Base-by-base conservation (phyloP, 2,888 invertebrate genomes). In the Callinectes sapidus region DNA sequence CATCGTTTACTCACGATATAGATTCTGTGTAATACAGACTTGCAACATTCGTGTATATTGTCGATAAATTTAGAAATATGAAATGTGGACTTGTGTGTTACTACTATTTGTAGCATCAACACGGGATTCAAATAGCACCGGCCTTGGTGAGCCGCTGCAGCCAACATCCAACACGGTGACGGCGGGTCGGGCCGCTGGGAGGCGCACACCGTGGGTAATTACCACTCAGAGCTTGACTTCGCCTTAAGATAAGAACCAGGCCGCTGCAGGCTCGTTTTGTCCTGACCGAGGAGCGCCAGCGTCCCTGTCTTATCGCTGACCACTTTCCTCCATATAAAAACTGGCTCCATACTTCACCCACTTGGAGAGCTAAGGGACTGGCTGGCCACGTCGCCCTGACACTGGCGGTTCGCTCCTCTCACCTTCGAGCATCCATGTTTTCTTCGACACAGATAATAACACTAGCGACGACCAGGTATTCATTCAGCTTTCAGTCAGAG, bases 241-340 rank as follows among this genome's bases (percentile, higher is more conserved):
- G 28, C 81, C 81, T 13, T 13, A 35, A 35, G 81, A 81, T 81
- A 81, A 81, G 35, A 81, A 13, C 16, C 81, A 81, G 81, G 81
- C 35, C 35, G 32, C 35, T 81, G 81, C 81, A 81, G 81, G 81
- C 81, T 81, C 81, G 87, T 18, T 87, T 48, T 87, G 54, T 42
- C 87, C 87, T 48, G 87, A 23, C 87, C 87, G 42, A 35, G 87
- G 48, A 42, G 48, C 42, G n/a, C 87, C 85, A n/a, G 28, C 35
- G 48, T 28, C 55, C 32, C 85, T n/a, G 48, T 35, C 71, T 85
- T 48, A 81, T 81, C 71, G 32, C 55, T 81, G 90, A 42, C 81
- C 77, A 90, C 90, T 90, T 90, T 90, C 90, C 90, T 90, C 85
- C 81, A 85, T 85, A 90, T 90, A 90, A 90, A 90, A 90, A 90